phyloP scores from a whole-genome alignment of 2,113 vertebrate species.

The Nicator chloris region DNA sequence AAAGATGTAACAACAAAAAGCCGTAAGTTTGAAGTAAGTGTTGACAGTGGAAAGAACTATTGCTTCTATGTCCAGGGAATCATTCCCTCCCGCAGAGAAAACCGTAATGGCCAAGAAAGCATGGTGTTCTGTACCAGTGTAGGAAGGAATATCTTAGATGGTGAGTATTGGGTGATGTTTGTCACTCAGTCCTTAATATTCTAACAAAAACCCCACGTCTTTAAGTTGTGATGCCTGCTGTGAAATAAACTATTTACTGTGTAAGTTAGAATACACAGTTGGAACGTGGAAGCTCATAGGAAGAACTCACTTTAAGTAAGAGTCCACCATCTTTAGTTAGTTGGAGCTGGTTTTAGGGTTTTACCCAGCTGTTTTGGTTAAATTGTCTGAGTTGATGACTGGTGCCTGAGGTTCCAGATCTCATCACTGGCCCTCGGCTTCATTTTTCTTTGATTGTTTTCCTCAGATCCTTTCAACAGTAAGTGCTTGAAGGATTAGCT shows the following conservation, averaged over 20 bases:
- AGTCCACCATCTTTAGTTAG: not conserved
- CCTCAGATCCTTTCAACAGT: not conserved
- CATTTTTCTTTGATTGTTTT: not conserved
- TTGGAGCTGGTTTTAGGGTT: not conserved
- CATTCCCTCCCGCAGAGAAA: constrained; percentile 68
- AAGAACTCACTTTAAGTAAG: not conserved
- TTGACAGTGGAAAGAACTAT: constrained; percentile 80
- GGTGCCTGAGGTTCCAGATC: not conserved
- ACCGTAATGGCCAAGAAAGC: constrained; percentile 77
- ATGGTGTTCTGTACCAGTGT: constrained; percentile 59
- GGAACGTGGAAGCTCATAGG: not conserved
- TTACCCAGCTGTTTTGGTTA: not conserved
- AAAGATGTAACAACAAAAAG: constrained; percentile 66
- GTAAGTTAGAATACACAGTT: not conserved
- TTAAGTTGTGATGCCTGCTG: not conserved
- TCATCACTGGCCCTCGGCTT: not conserved
- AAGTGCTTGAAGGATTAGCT: not conserved
- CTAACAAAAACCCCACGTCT: not conserved
- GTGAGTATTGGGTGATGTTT: constrained; percentile 3
- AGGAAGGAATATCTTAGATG: not conserved
- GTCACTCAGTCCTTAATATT: not conserved
- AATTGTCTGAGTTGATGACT: not conserved
- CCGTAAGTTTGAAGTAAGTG: constrained; percentile 63
- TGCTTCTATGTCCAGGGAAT: constrained; percentile 83
- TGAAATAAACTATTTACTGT: not conserved